Percentiles rank a stretch among this genome's conserved stretches.
These are phyloP conservation scores for Aleiodes sp. DNA, from an alignment of 1,140 invertebrate species.

Conservation along the genomic window DNA sequence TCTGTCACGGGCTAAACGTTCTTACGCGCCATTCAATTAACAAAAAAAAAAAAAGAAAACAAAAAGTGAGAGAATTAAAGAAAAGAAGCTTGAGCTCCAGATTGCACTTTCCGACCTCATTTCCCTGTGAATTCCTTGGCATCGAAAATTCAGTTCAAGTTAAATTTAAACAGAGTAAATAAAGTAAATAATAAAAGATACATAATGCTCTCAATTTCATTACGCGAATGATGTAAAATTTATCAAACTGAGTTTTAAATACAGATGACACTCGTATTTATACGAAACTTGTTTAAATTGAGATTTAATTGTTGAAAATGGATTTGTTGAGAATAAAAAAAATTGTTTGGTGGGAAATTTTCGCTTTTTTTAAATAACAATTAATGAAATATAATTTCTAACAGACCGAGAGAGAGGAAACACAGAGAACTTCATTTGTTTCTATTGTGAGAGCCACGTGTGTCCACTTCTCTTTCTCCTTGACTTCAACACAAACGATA, in stretches of 20 bases:
- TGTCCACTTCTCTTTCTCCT: neutral
- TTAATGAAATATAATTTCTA: no score
- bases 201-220: neutral
- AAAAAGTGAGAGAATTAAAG: neutral
- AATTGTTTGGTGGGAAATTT: no score
- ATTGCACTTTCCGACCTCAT: conserved; percentile 4
- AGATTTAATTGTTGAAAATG: no score
- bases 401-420: no score
- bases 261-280: no score
- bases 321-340: neutral
- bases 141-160: neutral
- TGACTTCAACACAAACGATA: neutral
- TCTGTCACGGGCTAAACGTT: neutral
- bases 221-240: neutral
- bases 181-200: conserved; percentile 4
- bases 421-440: no score
- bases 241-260: no score
- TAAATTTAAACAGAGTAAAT: conserved; percentile 6
- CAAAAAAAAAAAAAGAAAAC: neutral
- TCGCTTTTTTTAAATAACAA: no score
- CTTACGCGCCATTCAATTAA: neutral
- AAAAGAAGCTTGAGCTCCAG: neutral
- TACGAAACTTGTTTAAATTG: no score
- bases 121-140: conserved; percentile 1
- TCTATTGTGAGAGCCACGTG: neutral